phyloP scores from a whole-genome alignment of 1,140 invertebrate genomes.

The Zaprionus vittiger region DNA sequence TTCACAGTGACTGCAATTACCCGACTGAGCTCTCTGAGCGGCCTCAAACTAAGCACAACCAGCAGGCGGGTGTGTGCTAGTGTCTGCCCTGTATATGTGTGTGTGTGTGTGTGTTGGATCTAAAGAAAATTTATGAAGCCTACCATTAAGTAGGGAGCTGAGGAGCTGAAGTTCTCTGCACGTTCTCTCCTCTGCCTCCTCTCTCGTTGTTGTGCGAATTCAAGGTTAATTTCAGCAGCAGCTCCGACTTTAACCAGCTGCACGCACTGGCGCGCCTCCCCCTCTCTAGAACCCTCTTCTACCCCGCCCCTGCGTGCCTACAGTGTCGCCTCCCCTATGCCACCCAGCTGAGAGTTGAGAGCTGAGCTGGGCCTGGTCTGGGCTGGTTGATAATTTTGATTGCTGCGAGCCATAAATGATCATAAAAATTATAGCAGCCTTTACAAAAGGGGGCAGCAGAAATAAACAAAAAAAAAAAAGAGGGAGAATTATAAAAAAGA shows the following conservation, averaged over 20 bases:
- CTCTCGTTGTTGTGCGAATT: slow-evolving; percentile 65
- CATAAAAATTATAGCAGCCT: slow-evolving; percentile 81
- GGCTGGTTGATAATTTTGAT: slow-evolving; percentile 76
- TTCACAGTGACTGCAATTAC: slow-evolving; percentile 83
- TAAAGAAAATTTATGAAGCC: slow-evolving; percentile 83
- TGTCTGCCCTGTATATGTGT: slow-evolving; percentile 7
- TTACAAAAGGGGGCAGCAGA: slow-evolving; percentile 53
- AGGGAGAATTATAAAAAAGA: slow-evolving; percentile 27
- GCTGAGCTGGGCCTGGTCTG: slow-evolving; percentile 22
- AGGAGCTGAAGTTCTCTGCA: slow-evolving; percentile 37
- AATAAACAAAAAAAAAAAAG: slow-evolving; percentile 30
- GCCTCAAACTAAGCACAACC: slow-evolving; percentile 22
- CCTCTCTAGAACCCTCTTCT: not conserved
- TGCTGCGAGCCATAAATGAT: slow-evolving; percentile 81
- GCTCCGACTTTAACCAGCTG: slow-evolving; percentile 70
- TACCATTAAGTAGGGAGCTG: slow-evolving; percentile 75
- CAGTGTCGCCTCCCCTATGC: slow-evolving; percentile 21
- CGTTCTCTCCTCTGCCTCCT: slow-evolving; percentile 4
- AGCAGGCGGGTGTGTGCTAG: slow-evolving; percentile 28
- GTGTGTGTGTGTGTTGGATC: slow-evolving; percentile 49
- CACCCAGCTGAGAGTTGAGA: slow-evolving; percentile 18
- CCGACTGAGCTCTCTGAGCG: slow-evolving; percentile 22
- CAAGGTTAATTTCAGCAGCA: slow-evolving; percentile 75
- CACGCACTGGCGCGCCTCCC: slow-evolving; percentile 54
- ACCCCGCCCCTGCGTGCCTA: not conserved